Conservation (phyloP, 2,797 vertebrate genomes). For the Novumbra hubbsi region DNA sequence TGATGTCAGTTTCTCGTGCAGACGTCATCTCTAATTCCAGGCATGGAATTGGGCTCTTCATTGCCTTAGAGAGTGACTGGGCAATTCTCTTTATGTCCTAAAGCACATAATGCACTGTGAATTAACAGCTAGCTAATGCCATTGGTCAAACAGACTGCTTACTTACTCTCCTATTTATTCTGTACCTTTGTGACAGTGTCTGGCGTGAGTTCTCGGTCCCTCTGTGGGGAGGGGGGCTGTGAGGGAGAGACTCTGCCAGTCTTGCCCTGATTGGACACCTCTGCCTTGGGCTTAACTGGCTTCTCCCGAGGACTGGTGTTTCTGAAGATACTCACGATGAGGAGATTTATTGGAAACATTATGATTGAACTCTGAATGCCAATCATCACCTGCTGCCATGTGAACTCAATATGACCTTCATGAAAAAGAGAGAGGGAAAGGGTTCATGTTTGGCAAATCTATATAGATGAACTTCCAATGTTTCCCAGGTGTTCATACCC, state of each 20-base stretch:
- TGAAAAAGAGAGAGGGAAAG: conserved; percentile 9
- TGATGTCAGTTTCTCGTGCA: conserved; percentile 80
- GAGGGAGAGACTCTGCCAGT: conserved; percentile 67
- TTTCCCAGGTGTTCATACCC: conserved; percentile 70
- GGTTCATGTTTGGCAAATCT: neutral
- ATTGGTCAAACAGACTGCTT: neutral
- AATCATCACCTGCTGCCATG: conserved; percentile 94
- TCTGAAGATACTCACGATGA: conserved; percentile 95
- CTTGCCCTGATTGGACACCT: conserved; percentile 68
- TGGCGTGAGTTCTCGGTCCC: conserved; percentile 76
- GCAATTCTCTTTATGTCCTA: conserved; percentile 89
- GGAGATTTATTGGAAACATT: conserved; percentile 95
- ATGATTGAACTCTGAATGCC: conserved; percentile 94
- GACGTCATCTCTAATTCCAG: conserved; percentile 63
- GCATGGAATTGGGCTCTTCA: conserved; percentile 75
- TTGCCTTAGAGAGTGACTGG: conserved; percentile 81
- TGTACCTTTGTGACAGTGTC: conserved; percentile 86
- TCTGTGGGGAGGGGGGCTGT: conserved; percentile 58
- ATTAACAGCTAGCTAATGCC: neutral
- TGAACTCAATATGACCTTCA: conserved; percentile 91
- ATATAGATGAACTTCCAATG: neutral
- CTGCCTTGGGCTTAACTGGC: conserved; percentile 53
- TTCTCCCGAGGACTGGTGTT: conserved; percentile 72
- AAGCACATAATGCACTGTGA: neutral
- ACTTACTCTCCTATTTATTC: neutral